phyloP scores from a whole-genome alignment of 2,888 invertebrate species.

The Xanthorhoe designata region DNA sequence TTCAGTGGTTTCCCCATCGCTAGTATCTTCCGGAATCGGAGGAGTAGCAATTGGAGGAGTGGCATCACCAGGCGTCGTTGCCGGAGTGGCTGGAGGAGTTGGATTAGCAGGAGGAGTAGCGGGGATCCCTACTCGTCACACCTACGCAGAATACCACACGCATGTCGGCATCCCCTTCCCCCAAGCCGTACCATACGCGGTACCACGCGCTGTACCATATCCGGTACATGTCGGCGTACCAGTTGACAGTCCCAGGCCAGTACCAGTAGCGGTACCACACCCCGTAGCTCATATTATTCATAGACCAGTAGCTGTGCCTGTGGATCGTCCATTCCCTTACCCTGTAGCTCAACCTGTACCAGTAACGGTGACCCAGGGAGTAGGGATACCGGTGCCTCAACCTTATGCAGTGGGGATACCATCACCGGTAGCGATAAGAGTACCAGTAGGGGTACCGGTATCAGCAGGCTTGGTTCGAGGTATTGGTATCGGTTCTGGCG shows the following conservation, averaged over 20 bases:
- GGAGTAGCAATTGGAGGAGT: not conserved
- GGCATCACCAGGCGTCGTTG: conserved; percentile 11
- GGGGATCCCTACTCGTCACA: conserved; percentile 68
- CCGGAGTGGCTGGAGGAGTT: not conserved
- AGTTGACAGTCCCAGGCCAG: conserved; percentile 77
- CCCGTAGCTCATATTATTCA: conserved; percentile 79
- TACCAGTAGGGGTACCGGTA: conserved; percentile 62
- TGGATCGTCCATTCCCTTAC: conserved; percentile 84
- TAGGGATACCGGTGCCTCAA: conserved; percentile 83
- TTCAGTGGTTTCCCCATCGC: conserved; percentile 28
- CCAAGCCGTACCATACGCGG: conserved; percentile 72
- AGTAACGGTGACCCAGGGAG: conserved; percentile 79
- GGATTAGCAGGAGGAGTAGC: conserved; percentile 10
- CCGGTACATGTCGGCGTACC: conserved; percentile 81
- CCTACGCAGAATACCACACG: conserved; percentile 76
- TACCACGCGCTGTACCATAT: conserved; percentile 77
- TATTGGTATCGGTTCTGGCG: conserved; percentile 29
- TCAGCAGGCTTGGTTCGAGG: conserved; percentile 33
- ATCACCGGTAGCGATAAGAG: conserved; percentile 70
- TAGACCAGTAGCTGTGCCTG: conserved; percentile 75
- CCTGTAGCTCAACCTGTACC: conserved; percentile 83
- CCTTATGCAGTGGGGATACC: conserved; percentile 78
- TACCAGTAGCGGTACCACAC: conserved; percentile 77
- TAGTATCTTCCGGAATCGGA: conserved; percentile 1
- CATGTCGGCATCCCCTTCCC: conserved; percentile 82